Conservation (phyloP, 2,797 vertebrate genomes). For the Dermochelys coriacea region DNA sequence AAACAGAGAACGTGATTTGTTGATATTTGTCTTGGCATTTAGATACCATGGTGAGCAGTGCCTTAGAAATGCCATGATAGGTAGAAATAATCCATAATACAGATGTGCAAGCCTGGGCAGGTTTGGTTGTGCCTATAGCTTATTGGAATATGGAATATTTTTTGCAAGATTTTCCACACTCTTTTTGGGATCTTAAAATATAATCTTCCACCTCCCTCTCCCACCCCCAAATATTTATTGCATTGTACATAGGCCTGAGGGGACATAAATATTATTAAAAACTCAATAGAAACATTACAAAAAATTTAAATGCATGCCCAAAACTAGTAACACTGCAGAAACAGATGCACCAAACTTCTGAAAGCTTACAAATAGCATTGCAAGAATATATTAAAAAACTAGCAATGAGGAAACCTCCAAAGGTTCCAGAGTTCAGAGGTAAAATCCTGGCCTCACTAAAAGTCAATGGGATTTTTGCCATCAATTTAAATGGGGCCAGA, state of each 20-base stretch:
- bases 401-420: not conserved
- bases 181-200: not conserved
- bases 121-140: not conserved
- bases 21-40: not conserved
- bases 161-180: not conserved
- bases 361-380: not conserved
- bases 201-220: not conserved
- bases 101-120: not conserved
- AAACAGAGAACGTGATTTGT: rapidly evolving
- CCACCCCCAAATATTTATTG: not conserved
- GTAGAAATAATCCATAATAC: not conserved
- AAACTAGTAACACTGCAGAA: not conserved
- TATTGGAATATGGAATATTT: not conserved
- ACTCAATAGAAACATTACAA: not conserved
- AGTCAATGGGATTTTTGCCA: not conserved
- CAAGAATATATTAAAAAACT: not conserved
- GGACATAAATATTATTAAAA: not conserved
- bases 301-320: not conserved
- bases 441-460: not conserved
- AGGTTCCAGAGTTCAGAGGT: not conserved
- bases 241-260: not conserved
- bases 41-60: not conserved
- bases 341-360: not conserved
- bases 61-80: not conserved
- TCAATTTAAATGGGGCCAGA: not conserved